A percentile compares a stretch with the other conserved stretches of the same genome.
Evolutionary conservation across 2,888 invertebrate species (phyloP).

Genomic region (Clusia tigrina): DNA sequence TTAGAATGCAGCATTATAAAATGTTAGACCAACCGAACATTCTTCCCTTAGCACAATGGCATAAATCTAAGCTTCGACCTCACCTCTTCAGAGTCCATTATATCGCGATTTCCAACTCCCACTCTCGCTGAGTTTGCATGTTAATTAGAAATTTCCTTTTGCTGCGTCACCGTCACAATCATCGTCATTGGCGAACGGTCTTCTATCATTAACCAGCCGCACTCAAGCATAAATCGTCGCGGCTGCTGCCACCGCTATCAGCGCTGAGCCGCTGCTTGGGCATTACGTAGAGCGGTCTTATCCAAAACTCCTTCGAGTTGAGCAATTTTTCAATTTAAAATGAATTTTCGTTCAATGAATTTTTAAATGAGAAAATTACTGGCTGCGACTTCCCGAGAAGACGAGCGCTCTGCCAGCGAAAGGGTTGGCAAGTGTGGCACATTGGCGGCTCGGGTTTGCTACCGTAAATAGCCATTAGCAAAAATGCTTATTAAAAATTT

Average conservation of each 20-base stretch:
- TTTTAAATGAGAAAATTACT: conserved; percentile 56
- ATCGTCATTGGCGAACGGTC: neutral
- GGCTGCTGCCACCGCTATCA: too few relatives aligned
- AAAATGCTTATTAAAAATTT: conserved; percentile 64
- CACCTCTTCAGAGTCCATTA: too few relatives aligned
- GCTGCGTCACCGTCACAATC: neutral
- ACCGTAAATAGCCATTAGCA: conserved; percentile 63
- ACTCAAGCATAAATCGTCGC: too few relatives aligned
- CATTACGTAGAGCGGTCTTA: too few relatives aligned
- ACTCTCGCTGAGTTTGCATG: neutral
- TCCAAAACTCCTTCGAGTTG: too few relatives aligned
- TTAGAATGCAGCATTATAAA: too few relatives aligned
- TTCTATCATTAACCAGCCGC: neutral
- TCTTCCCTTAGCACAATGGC: too few relatives aligned
- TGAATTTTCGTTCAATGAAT: conserved; percentile 46
- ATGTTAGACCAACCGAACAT: too few relatives aligned
- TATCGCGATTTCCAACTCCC: too few relatives aligned
- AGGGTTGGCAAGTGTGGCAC: neutral
- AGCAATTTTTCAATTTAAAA: conserved; percentile 54
- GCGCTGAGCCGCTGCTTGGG: too few relatives aligned
- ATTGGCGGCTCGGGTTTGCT: conserved; percentile 39
- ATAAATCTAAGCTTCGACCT: too few relatives aligned
- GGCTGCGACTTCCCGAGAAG: conserved; percentile 42
- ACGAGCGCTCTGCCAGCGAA: neutral
- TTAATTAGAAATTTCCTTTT: neutral